Conservation (phyloP, 2,113 vertebrate species). For the Hucho hucho region DNA sequence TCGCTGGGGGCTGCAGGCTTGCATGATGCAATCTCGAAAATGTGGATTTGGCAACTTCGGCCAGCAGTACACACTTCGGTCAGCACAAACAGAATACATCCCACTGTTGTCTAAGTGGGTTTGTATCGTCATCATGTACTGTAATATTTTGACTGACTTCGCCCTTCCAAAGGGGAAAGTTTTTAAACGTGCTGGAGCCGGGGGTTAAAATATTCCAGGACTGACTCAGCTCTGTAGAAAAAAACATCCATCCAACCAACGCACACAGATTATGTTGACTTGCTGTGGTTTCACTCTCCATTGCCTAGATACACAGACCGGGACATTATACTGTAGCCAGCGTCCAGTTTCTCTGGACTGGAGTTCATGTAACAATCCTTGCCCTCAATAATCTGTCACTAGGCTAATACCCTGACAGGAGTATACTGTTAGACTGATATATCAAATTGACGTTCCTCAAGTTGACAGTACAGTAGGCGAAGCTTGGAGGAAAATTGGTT, state of each 20-base stretch:
- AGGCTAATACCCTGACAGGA: neutral
- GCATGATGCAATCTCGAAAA: conserved; percentile 39
- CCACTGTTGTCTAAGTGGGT: neutral
- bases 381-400: conserved; percentile 32
- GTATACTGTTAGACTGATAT: neutral
- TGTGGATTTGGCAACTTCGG: conserved; percentile 32
- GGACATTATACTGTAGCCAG: conserved; percentile 33
- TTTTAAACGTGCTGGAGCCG: conserved; percentile 16
- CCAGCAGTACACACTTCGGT: neutral
- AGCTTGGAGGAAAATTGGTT: neutral
- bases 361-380: no score
- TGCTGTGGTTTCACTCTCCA: conserved; percentile 50
- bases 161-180: conserved; percentile 16
- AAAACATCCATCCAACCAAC: conserved; percentile 16
- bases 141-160: conserved; percentile 32
- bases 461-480: neutral
- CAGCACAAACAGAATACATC: neutral
- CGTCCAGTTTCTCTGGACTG: conserved; percentile 27
- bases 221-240: conserved; percentile 44
- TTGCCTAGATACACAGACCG: conserved; percentile 34
- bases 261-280: conserved; percentile 48
- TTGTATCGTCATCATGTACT: conserved; percentile 23
- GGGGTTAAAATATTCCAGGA: conserved; percentile 24
- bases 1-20: neutral
- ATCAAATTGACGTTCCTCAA: neutral